Evolutionary conservation across 1,140 invertebrate species (phyloP).

Genomic region (Drusus annulatus): DNA sequence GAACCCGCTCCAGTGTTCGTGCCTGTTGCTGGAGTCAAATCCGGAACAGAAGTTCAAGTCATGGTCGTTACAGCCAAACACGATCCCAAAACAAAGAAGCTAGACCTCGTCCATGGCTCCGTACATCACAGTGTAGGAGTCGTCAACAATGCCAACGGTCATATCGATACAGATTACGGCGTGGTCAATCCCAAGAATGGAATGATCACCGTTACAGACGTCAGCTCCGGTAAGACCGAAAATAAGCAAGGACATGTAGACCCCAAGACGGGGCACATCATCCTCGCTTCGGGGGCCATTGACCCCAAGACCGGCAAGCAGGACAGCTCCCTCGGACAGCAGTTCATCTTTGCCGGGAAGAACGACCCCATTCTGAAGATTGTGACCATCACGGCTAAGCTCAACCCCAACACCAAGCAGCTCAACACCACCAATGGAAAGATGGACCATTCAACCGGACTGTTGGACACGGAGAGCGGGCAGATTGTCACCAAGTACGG

Average conservation of each 20-base stretch:
- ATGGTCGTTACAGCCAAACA: slow-evolving; percentile 73
- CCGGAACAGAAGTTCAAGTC: slow-evolving; percentile 72
- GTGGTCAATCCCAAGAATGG: slow-evolving; percentile 73
- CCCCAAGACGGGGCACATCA: slow-evolving; percentile 73
- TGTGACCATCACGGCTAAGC: slow-evolving; percentile 73
- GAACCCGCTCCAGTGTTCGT: slow-evolving; percentile 63
- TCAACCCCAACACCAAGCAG: slow-evolving; percentile 73
- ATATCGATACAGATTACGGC: slow-evolving; percentile 74
- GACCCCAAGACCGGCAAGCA: slow-evolving; percentile 71
- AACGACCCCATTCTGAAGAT: slow-evolving; percentile 72
- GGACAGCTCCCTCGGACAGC: slow-evolving; percentile 69
- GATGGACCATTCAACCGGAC: slow-evolving; percentile 72
- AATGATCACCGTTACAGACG: slow-evolving; percentile 68
- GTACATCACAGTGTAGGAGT: slow-evolving; percentile 72
- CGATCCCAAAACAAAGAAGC: slow-evolving; percentile 72
- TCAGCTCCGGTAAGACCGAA: slow-evolving; percentile 71
- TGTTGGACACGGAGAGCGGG: slow-evolving; percentile 72
- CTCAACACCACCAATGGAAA: slow-evolving; percentile 72
- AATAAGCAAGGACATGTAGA: slow-evolving; percentile 70
- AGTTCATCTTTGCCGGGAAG: slow-evolving; percentile 71
- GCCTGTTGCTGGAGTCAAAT: slow-evolving; percentile 62
- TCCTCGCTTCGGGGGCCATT: slow-evolving; percentile 70
- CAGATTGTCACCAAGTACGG: slow-evolving; percentile 74
- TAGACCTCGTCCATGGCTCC: slow-evolving; percentile 72
- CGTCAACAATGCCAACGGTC: slow-evolving; percentile 70